These are phyloP conservation scores for Pollenia griseotomentosa DNA, from an alignment of 2,888 invertebrate species.

Conservation along the genomic window DNA sequence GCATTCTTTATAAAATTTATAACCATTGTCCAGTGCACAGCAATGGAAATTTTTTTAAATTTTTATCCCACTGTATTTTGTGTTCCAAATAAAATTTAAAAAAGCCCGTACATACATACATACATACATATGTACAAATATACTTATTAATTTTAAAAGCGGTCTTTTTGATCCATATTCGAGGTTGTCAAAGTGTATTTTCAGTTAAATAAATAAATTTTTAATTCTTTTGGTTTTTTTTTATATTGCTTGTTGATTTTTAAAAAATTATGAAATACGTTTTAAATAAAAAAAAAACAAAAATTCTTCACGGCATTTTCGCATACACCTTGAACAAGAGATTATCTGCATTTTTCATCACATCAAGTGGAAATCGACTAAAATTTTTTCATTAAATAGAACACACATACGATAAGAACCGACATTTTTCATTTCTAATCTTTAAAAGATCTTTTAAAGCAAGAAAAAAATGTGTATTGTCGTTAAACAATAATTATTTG, in stretches of 20 bases:
- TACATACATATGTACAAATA: not conserved
- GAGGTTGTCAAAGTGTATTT: conserved; percentile 61
- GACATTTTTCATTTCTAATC: conserved; percentile 21
- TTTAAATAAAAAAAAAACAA: conserved; percentile 11
- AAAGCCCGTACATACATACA: not conserved
- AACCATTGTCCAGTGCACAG: too few relatives aligned
- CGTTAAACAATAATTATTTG: conserved; percentile 18
- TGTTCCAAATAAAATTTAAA: conserved; percentile 9
- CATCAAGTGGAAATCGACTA: conserved; percentile 10
- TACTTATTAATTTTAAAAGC: conserved; percentile 29
- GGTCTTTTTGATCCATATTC: conserved; percentile 65
- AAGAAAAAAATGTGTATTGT: not conserved
- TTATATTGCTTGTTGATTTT: conserved; percentile 25
- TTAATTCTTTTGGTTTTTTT: conserved; percentile 42
- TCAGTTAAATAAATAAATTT: conserved; percentile 60
- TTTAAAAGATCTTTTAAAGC: conserved; percentile 12
- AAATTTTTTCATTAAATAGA: not conserved
- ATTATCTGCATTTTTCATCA: conserved; percentile 49
- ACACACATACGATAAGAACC: not conserved
- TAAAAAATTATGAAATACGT: conserved; percentile 17
- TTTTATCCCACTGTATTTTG: conserved; percentile 28
- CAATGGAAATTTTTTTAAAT: too few relatives aligned
- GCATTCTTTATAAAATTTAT: too few relatives aligned
- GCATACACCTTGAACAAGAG: conserved; percentile 42
- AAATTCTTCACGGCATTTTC: not conserved